These are phyloP conservation scores for Papilio aristodemus DNA, from an alignment of 1,140 invertebrate genomes.

Conservation along the genomic window DNA sequence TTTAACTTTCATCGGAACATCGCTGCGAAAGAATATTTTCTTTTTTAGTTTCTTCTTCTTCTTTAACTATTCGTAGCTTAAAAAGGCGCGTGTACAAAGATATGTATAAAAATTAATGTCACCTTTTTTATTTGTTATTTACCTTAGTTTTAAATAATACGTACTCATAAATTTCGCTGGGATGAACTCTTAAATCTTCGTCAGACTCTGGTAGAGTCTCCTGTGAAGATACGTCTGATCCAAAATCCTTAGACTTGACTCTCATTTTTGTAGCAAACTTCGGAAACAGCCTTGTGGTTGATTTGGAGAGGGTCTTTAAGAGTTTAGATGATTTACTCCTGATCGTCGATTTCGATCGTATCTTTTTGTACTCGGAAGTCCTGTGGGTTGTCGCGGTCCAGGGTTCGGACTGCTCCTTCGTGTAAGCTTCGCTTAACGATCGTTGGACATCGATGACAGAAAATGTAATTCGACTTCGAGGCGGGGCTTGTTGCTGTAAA, in stretches of 20 bases:
- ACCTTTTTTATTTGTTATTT: background rate
- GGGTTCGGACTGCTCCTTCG: constrained; percentile 46
- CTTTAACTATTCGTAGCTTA: background rate
- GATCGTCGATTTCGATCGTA: constrained; percentile 48
- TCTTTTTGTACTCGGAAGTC: constrained; percentile 42
- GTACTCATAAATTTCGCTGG: constrained; percentile 37
- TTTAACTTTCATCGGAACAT: constrained; percentile 21
- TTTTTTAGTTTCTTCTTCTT: background rate
- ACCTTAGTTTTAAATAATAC: background rate
- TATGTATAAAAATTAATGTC: too few relatives aligned
- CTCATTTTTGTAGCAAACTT: constrained; percentile 21
- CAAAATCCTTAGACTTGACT: constrained; percentile 41
- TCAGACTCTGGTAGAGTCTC: constrained; percentile 45
- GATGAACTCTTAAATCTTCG: constrained; percentile 56
- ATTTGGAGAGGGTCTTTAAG: constrained; percentile 49
- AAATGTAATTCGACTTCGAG: constrained; percentile 37
- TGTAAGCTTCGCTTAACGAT: constrained; percentile 28
- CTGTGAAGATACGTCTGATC: constrained; percentile 35
- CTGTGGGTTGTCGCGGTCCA: constrained; percentile 49
- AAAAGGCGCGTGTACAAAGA: too few relatives aligned
- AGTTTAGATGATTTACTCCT: constrained; percentile 48
- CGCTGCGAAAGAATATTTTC: background rate
- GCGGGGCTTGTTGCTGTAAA: constrained; percentile 30
- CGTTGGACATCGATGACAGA: constrained; percentile 54
- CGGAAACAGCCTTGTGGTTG: constrained; percentile 40